Percentiles rank a stretch among this genome's conserved stretches.
Evolutionary conservation across 2,888 invertebrate genomes (phyloP).

Genomic region (Iphiclides podalirius): DNA sequence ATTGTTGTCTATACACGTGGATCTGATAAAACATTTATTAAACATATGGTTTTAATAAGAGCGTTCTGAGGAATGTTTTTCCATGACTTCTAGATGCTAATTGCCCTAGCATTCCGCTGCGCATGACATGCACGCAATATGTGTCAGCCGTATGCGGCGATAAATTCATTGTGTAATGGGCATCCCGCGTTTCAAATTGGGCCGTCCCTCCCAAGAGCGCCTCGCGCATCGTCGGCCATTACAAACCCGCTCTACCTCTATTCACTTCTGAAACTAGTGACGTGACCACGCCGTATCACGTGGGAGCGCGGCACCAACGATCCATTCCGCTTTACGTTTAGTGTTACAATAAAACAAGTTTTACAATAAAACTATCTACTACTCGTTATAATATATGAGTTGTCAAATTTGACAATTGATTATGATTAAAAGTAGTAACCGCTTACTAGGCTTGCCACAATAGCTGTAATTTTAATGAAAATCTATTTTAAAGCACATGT

Average conservation of each 20-base stretch:
- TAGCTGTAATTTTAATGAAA: no score
- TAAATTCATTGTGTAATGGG: constrained; percentile 77
- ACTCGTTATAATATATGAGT: no score
- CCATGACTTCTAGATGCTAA: constrained; percentile 10
- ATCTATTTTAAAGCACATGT: no score
- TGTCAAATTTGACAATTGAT: no score
- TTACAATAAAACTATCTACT: no score
- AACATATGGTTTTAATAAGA: no score
- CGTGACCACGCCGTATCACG: constrained; percentile 11
- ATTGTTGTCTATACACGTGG: no score
- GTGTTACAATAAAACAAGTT: no score
- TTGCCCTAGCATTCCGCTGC: constrained; percentile 39
- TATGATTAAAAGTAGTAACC: no score
- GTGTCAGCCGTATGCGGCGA: constrained; percentile 66
- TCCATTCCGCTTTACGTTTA: neutral
- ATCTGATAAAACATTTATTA: no score
- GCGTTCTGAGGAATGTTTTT: constrained; percentile 1
- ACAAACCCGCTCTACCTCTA: constrained; percentile 51
- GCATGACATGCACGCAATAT: constrained; percentile 67
- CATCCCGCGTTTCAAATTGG: constrained; percentile 66
- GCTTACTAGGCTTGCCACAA: no score
- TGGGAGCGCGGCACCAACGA: neutral
- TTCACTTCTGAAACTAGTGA: constrained; percentile 49
- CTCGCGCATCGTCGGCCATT: constrained; percentile 58
- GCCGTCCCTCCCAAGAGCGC: constrained; percentile 73